Conservation (phyloP, 1,140 invertebrate species). For the Harlomillsia oculata region DNA sequence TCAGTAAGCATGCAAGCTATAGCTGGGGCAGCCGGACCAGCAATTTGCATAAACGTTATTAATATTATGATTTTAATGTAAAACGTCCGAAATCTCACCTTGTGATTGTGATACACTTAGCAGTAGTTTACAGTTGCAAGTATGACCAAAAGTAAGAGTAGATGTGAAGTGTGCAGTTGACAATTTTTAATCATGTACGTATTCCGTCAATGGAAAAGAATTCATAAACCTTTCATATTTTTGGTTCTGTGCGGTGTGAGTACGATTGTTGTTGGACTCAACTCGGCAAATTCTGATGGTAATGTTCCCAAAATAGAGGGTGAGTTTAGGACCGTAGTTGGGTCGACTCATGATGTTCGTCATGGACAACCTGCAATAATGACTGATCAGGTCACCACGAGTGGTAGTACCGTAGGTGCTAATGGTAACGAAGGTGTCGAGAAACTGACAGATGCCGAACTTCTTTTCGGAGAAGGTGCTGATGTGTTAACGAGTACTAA, state of each 20-base stretch:
- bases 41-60: too few relatives aligned
- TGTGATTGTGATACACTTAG: too few relatives aligned
- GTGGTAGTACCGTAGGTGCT: not conserved
- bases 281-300: too few relatives aligned
- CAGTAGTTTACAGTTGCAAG: too few relatives aligned
- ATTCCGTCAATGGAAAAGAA: constrained; percentile 12
- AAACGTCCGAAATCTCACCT: too few relatives aligned
- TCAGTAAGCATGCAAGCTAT: too few relatives aligned
- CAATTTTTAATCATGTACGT: constrained; percentile 7
- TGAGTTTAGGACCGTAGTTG: not conserved
- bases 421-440: not conserved
- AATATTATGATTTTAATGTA: too few relatives aligned
- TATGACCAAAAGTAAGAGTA: too few relatives aligned
- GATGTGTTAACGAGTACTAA: not conserved
- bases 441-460: not conserved
- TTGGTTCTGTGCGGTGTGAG: constrained; percentile 1
- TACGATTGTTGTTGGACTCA: not conserved
- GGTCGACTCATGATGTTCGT: not conserved
- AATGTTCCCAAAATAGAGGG: too few relatives aligned
- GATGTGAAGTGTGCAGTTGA: too few relatives aligned
- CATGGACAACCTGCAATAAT: not conserved
- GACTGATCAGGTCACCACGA: not conserved
- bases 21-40: too few relatives aligned
- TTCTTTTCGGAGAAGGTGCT: not conserved
- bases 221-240: constrained; percentile 23